These are phyloP conservation scores for Amphimedon queenslandica DNA, from an alignment of 37 sponge, comb jelly and placozoan species.

Conservation along the genomic window DNA sequence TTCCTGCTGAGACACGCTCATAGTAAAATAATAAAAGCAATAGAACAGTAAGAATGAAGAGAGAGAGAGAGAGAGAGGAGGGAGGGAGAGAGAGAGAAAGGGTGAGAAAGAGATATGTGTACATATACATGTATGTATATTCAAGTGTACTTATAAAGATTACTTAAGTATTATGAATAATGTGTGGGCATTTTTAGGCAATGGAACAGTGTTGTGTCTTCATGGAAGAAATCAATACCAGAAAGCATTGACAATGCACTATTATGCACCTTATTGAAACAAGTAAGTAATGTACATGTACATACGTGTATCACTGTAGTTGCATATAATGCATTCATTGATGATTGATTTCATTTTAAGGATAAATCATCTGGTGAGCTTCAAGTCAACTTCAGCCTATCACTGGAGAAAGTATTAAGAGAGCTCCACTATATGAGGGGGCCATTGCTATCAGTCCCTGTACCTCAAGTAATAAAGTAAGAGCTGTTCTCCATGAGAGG, in stretches of 20 bases:
- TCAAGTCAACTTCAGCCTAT: slow-evolving; percentile 56
- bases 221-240: slow-evolving; percentile 29
- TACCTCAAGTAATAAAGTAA: no score
- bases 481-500: no score
- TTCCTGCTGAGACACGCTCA: slow-evolving; percentile 60
- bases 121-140: slow-evolving; percentile 5
- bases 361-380: slow-evolving; percentile 19
- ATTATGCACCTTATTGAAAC: slow-evolving; percentile 28
- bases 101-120: no score
- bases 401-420: slow-evolving; percentile 25
- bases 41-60: slow-evolving; percentile 46
- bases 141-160: not conserved
- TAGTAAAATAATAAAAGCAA: slow-evolving; percentile 1
- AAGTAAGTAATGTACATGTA: not conserved
- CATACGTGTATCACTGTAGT: no score
- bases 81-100: no score
- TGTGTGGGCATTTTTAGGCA: no score
- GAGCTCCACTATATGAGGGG: slow-evolving; percentile 40
- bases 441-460: not conserved
- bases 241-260: slow-evolving; percentile 22
- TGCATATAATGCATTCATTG: no score
- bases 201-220: not conserved
- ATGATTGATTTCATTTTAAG: no score
- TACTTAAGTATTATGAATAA: not conserved
- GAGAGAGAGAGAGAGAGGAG: no score